Evolutionary conservation across 2,113 vertebrate genomes (phyloP).

Genomic region (Stigmatopora argus): DNA sequence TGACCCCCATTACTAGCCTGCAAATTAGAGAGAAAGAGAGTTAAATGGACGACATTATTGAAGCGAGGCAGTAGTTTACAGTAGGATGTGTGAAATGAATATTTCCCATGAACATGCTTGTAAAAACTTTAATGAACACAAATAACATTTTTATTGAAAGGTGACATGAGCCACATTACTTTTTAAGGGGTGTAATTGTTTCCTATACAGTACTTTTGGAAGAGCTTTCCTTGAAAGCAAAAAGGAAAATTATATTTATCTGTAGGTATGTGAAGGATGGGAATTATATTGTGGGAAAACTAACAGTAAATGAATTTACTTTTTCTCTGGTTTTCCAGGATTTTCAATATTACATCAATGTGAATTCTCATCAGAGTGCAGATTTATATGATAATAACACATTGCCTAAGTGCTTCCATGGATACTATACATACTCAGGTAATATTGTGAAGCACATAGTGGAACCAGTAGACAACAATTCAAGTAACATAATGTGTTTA

Average conservation of each 20-base stretch:
- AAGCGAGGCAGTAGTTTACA: background rate
- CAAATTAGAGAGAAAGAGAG: constrained; percentile 38
- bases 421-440: background rate
- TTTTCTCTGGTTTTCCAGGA: too few species aligned
- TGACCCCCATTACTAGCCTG: constrained; percentile 91
- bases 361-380: too few species aligned
- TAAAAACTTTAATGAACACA: constrained; percentile 2
- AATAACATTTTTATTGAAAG: background rate
- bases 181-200: background rate
- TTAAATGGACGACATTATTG: constrained; percentile 32
- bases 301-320: background rate
- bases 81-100: background rate
- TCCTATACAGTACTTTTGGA: background rate
- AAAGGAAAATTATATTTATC: background rate
- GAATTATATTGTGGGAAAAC: background rate
- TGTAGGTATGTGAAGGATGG: background rate
- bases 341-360: too few species aligned
- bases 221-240: background rate
- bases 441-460: background rate
- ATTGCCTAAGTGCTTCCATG: background rate
- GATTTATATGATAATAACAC: background rate
- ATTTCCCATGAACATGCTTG: background rate
- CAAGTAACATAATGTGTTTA: too few species aligned
- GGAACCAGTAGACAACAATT: background rate
- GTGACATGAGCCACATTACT: background rate